phyloP scores from a whole-genome alignment of 2,888 invertebrate genomes.

The Acronicta alni region DNA sequence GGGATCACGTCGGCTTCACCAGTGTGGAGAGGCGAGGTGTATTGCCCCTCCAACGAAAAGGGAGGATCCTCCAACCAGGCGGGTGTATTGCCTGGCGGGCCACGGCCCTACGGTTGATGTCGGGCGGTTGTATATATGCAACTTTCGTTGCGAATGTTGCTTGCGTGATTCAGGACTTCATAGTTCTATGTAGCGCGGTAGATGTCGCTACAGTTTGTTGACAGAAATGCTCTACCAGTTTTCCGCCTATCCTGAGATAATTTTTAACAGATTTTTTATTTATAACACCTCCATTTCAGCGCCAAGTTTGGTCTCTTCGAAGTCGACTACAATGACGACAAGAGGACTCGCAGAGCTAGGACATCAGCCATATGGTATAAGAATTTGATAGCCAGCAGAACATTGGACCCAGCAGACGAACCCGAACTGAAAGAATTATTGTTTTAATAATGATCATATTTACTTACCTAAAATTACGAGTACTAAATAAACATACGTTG shows the following conservation, averaged over 20 bases:
- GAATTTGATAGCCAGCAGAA: conserved; percentile 63
- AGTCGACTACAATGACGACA: conserved; percentile 70
- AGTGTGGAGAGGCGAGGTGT: too few species aligned
- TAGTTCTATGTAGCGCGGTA: too few species aligned
- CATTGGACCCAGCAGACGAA: conserved; percentile 57
- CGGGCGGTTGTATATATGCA: too few species aligned
- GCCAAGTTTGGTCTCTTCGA: conserved; percentile 79
- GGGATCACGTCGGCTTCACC: too few species aligned
- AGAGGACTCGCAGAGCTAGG: conserved; percentile 65
- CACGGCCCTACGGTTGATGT: too few species aligned
- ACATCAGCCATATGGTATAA: conserved; percentile 75
- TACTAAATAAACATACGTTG: too few species aligned
- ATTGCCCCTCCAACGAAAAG: too few species aligned
- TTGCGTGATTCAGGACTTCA: too few species aligned
- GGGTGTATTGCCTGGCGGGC: too few species aligned
- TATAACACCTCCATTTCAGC: conserved; percentile 63
- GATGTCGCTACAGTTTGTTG: too few species aligned
- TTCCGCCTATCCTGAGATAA: neutral
- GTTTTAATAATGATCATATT: conserved; percentile 54
- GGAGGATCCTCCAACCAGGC: too few species aligned
- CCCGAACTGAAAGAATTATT: conserved; percentile 54
- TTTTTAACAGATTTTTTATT: neutral
- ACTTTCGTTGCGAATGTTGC: too few species aligned
- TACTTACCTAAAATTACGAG: neutral
- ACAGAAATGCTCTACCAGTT: neutral